Conservation (phyloP, 2,888 invertebrate genomes). For the Taphrorychus bicolor region DNA sequence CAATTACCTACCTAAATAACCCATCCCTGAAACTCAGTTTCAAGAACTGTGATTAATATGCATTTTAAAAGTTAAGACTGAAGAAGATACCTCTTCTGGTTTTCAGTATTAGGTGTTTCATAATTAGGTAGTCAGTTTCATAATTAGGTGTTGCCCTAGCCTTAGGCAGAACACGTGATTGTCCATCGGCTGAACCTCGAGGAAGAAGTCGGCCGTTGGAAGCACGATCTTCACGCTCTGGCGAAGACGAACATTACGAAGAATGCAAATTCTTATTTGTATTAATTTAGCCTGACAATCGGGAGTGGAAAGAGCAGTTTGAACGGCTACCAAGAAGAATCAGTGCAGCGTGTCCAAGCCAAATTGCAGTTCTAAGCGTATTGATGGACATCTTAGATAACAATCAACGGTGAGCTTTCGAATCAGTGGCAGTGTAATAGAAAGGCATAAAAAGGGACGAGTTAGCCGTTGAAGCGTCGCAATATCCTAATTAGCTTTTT, state of each 20-base stretch:
- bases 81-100: not conserved
- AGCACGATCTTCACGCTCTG: constrained; percentile 15
- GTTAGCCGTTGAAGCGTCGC: not conserved
- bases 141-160: constrained; percentile 9
- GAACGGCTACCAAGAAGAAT: not conserved
- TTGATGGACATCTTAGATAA: not conserved
- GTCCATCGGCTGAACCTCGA: constrained; percentile 7
- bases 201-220: constrained; percentile 14
- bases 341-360: not conserved
- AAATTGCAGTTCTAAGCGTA: not conserved
- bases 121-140: not conserved
- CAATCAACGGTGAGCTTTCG: not conserved
- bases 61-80: constrained; percentile 3
- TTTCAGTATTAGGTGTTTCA: not conserved
- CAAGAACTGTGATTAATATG: no score
- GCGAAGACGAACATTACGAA: not conserved
- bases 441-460: not conserved
- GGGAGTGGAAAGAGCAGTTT: not conserved
- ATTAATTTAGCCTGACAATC: not conserved
- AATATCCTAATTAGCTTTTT: constrained; percentile 9
- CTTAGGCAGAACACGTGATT: constrained; percentile 18
- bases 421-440: not conserved
- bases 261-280: not conserved
- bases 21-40: no score
- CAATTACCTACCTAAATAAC: no score